Percentiles rank a stretch among this genome's conserved stretches.
Evolutionary conservation across 2,113 vertebrate genomes (phyloP).

Genomic region (Pluvialis apricaria): DNA sequence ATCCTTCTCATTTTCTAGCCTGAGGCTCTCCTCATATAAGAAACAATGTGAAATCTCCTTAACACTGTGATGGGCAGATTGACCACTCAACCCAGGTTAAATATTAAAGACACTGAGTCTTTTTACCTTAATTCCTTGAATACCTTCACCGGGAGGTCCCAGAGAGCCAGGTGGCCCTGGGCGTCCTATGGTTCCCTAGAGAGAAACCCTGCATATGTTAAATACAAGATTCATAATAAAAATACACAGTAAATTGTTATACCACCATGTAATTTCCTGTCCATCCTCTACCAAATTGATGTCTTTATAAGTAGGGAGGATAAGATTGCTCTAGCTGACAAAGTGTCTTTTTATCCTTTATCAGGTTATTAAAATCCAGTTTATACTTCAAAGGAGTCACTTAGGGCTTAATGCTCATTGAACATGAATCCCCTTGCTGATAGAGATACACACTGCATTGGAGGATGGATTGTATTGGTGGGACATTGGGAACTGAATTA

Average conservation of each 20-base stretch:
- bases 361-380: neutral
- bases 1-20: neutral
- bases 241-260: neutral
- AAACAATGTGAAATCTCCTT: neutral
- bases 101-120: neutral
- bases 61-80: neutral
- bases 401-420: neutral
- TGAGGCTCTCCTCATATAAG: neutral
- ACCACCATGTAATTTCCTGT: neutral
- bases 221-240: neutral
- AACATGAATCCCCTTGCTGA: neutral
- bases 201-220: neutral
- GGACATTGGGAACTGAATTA: neutral
- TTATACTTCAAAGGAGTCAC: neutral
- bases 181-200: conserved; percentile 81
- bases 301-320: neutral
- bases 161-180: conserved; percentile 77
- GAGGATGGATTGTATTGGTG: neutral
- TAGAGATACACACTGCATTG: neutral
- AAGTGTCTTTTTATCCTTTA: neutral
- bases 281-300: neutral
- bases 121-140: conserved; percentile 87
- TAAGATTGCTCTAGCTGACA: neutral
- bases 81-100: neutral
- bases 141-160: conserved; percentile 83